Base-by-base conservation (phyloP, 2,113 vertebrate species). In the Alethe castanea region DNA sequence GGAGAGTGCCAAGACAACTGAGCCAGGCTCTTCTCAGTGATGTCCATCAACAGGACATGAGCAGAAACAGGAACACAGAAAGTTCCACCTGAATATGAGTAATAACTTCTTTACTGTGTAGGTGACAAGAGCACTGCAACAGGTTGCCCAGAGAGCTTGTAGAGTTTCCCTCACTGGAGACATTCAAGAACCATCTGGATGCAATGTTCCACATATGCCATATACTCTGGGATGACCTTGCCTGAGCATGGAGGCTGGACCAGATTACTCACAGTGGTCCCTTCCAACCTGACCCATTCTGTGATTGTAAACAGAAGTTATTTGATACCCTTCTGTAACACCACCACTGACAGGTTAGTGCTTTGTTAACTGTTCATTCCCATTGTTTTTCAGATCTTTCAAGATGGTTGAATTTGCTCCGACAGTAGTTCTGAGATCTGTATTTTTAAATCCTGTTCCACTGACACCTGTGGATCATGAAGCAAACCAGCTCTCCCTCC, bases 391-490 rank as follows among this genome's bases (percentile, higher is more conserved):
- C n/a, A 70, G 25, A 17, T 20, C 5, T 50, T 59, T 50, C 36
- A 45, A 11, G 52, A 29, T 14, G 2, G 5, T 19, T 70, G 45
- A 2, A 25, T 45, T 50, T 52, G 33, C 44, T 56, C 24, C 5
- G 2, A 64, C 16, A 64, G 26, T 4, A 2, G 0, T 57, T 54
- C 29, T 3, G 5, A 87, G 4, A 44, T 5, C 12, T 3, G 2
- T 0, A 2, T 60, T 71, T 76, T 48, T 38, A 48, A n/a, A 72
- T 8, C 8, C 40, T 4, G 0, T 8, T 70, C 6, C 45, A 9
- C 29, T 4, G 16, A 25, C 19, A 31, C 16, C 2, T 10, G 2
- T 2, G 11, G 5, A 12, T 28, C 16, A 4, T 0, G 2, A 22
- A 1, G 4, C 2, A 61, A 56, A n/a, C 12, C 45, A 57, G 6